A percentile compares a stretch with the other conserved stretches of the same genome.
Evolutionary conservation across 2,888 invertebrate genomes (phyloP).

Genomic region (Ophion obscuratus): DNA sequence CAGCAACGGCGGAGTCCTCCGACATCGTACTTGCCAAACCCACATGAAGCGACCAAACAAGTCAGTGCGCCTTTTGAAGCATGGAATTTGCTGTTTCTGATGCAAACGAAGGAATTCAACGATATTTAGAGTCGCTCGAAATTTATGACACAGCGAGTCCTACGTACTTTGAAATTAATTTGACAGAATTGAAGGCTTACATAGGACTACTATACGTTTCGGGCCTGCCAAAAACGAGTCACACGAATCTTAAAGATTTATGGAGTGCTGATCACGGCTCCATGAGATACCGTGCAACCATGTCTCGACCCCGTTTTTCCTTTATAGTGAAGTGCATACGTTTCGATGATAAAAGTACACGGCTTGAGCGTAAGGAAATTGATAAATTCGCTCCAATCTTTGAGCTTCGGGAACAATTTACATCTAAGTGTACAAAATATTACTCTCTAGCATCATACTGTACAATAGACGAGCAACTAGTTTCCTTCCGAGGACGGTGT

Average conservation of each 20-base stretch:
- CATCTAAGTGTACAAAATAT: background rate
- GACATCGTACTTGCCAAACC: background rate
- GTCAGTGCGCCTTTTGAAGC: background rate
- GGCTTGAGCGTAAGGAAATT: constrained; percentile 55
- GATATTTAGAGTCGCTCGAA: background rate
- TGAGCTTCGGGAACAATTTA: constrained; percentile 6
- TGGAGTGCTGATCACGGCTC: constrained; percentile 1
- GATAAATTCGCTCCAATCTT: constrained; percentile 5
- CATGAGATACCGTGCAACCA: constrained; percentile 50
- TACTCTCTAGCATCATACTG: constrained; percentile 58
- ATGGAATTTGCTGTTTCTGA: background rate
- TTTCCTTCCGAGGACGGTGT: constrained; percentile 68
- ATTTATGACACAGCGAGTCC: background rate
- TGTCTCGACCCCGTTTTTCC: constrained; percentile 60
- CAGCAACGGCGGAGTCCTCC: background rate
- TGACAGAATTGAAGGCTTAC: constrained; percentile 9
- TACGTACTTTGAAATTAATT: background rate
- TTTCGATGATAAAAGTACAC: constrained; percentile 67
- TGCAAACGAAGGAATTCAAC: background rate
- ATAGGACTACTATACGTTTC: constrained; percentile 3
- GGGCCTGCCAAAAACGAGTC: constrained; percentile 9
- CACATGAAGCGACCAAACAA: background rate
- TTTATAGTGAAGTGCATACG: constrained; percentile 60
- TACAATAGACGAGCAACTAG: constrained; percentile 72
- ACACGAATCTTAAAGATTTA: constrained; percentile 1